These are phyloP conservation scores for Drepana falcataria DNA, from an alignment of 2,888 invertebrate species.

Conservation along the genomic window DNA sequence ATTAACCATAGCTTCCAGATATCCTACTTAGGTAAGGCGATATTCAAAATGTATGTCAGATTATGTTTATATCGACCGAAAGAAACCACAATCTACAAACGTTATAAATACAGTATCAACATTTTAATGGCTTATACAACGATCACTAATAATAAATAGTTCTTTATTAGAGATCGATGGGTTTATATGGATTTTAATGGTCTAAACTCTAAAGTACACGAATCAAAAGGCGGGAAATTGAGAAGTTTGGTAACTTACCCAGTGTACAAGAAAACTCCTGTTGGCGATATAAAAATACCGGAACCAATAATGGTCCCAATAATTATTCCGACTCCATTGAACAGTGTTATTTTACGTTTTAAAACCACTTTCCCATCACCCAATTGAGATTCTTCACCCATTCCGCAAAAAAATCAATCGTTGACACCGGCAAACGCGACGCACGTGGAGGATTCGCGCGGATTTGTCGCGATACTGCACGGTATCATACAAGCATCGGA, in stretches of 20 bases:
- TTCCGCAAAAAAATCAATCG: constrained; percentile 71
- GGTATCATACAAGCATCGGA: constrained; percentile 18
- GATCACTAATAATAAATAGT: too few relatives aligned
- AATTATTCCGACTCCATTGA: constrained; percentile 92
- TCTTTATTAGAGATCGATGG: too few relatives aligned
- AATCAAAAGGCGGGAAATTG: constrained; percentile 40
- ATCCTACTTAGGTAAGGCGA: too few relatives aligned
- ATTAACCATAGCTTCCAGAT: too few relatives aligned
- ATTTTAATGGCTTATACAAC: too few relatives aligned
- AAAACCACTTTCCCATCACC: constrained; percentile 81
- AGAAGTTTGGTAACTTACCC: constrained; percentile 62
- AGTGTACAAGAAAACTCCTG: constrained; percentile 84
- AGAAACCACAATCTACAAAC: too few relatives aligned
- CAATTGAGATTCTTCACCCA: constrained; percentile 69
- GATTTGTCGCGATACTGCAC: constrained; percentile 19
- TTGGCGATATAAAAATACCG: constrained; percentile 96
- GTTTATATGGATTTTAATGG: too few relatives aligned
- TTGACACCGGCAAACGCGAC: constrained; percentile 45
- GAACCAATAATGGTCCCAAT: constrained; percentile 94
- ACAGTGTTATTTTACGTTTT: constrained; percentile 89
- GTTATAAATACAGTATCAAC: too few relatives aligned
- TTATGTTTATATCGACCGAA: too few relatives aligned
- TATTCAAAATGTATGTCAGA: too few relatives aligned
- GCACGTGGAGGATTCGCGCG: constrained; percentile 50
- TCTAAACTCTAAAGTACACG: too few relatives aligned